Base-by-base conservation (phyloP, 2,113 vertebrate species). In the Pterocles orientalis region DNA sequence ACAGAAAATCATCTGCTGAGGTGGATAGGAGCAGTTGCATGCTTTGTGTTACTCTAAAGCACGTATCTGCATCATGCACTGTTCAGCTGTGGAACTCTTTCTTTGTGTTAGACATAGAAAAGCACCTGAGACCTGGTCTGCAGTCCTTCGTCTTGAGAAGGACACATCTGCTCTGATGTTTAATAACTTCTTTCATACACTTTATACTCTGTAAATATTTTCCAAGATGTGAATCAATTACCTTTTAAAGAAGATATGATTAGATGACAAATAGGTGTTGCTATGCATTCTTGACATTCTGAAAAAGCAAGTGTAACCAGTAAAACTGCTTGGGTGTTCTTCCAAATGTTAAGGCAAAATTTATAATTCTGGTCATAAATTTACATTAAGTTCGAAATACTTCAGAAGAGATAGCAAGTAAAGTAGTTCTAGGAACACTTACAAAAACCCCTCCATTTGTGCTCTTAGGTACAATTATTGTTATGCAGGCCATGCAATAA, bases 171-270 rank as follows among this genome's bases (percentile, higher is more conserved):
- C 86, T 84, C 51, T 84, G 64, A 39, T 68, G n/a, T 79, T 89
- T 82, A 78, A 24, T 58, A 56, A 48, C 39, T 84, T 75, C 17
- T 70, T 43, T n/a, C 54, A 47, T n/a, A 5, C 19, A 39, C 41
- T 91, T 93, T 48, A 31, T 45, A 88, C 48, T 34, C 43, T 83
- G 33, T 73, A 88, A 86, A 77, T 75, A 34, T 91, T 95, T 94
- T 71, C 77, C 64, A 82, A 64, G 69, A 34, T 15, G 53, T 43
- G 51, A 71, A 73, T 83, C 56, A 47, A 62, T 83, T 81, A 26
- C 47, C 60, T 94, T 84, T 78, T 58, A 85, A 84, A 48, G 58
- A 54, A 54, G 26, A 29, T 61, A n/a, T 13, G 17, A 56, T 39
- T 39, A 84, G 66, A 81, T 81, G 47, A 72, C 39, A 33, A 82